Evolutionary conservation across 2,888 invertebrate genomes (phyloP).

Genomic region (Trypoxylon attenuatum): DNA sequence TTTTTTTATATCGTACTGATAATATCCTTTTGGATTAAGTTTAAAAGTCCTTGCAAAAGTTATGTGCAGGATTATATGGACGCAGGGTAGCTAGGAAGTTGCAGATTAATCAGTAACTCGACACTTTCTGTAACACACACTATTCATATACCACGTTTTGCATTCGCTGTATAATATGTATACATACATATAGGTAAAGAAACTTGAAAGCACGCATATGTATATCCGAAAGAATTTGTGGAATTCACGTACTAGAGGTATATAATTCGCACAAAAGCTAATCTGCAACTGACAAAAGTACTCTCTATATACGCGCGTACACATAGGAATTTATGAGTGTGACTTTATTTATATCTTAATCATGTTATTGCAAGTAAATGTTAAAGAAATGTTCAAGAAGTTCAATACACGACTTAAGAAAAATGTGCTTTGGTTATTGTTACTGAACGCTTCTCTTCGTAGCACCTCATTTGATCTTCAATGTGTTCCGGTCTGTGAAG

Average conservation of each 20-base stretch:
- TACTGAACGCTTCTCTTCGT: no score
- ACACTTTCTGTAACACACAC: background rate
- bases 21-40: no score
- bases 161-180: no score
- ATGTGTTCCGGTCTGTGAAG: no score
- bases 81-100: background rate
- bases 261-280: no score
- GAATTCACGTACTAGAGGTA: background rate
- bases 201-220: no score
- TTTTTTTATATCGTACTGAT: no score
- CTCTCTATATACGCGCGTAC: background rate
- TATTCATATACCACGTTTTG: no score
- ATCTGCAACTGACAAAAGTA: background rate
- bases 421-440: background rate
- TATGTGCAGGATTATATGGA: background rate
- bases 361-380: constrained; percentile 34
- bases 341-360: constrained; percentile 25
- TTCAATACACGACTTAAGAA: constrained; percentile 31
- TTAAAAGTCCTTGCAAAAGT: no score
- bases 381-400: constrained; percentile 32
- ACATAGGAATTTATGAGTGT: constrained; percentile 4
- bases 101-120: background rate
- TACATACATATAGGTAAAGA: no score
- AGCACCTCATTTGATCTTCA: no score
- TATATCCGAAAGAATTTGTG: no score